Conservation (phyloP, 2,888 invertebrate species). For the Noctua comes region DNA sequence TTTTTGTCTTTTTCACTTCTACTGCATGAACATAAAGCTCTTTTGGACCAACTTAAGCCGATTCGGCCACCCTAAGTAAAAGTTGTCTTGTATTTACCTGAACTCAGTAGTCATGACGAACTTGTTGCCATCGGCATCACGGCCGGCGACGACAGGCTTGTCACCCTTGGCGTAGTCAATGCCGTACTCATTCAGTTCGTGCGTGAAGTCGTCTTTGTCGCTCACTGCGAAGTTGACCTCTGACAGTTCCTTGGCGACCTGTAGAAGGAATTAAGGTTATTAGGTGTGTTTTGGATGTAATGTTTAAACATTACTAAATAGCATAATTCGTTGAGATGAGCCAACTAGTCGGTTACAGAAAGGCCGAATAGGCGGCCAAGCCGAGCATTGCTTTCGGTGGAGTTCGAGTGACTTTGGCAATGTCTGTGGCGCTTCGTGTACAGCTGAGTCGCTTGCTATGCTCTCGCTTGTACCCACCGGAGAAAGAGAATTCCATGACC, state of each 20-base stretch:
- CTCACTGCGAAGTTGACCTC: slow-evolving; percentile 96
- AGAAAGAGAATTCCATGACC: too few relatives aligned
- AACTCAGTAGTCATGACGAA: slow-evolving; percentile 97
- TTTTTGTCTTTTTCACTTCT: not conserved
- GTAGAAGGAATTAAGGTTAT: slow-evolving; percentile 1
- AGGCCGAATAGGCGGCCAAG: not conserved
- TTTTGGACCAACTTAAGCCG: not conserved
- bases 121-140: slow-evolving; percentile 96
- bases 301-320: too few relatives aligned
- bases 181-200: slow-evolving; percentile 98
- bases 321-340: not conserved
- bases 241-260: slow-evolving; percentile 93
- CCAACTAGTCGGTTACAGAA: not conserved
- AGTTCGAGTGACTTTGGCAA: too few relatives aligned
- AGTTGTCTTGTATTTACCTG: slow-evolving; percentile 89
- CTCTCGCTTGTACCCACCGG: too few relatives aligned
- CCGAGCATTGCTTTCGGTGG: not conserved
- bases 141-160: slow-evolving; percentile 96
- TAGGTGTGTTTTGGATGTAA: not conserved
- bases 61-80: not conserved
- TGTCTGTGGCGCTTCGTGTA: too few relatives aligned
- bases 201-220: slow-evolving; percentile 97
- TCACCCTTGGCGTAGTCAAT: slow-evolving; percentile 96
- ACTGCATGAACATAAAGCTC: not conserved
- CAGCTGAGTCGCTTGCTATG: too few relatives aligned